These are phyloP conservation scores for Augochlorella aurata DNA, from an alignment of 2,888 invertebrate species.

Conservation along the genomic window DNA sequence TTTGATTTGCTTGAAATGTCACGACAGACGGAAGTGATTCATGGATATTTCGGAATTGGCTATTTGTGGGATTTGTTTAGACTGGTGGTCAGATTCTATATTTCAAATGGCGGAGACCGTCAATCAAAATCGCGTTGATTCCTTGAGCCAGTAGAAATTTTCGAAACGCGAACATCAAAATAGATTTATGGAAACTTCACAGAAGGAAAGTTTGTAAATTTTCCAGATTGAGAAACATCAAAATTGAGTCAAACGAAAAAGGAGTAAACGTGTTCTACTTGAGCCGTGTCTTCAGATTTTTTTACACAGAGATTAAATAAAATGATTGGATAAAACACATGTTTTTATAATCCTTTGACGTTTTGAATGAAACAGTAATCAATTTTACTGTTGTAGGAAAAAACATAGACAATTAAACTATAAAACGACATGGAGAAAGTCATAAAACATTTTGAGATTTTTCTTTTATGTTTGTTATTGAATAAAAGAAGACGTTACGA, in stretches of 20 bases:
- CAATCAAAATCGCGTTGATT: not conserved
- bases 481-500: too few species aligned
- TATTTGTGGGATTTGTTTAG: conserved; percentile 48
- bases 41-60: conserved; percentile 24
- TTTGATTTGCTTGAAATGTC: conserved; percentile 58
- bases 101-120: conserved; percentile 37
- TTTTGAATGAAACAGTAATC: not conserved
- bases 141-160: not conserved
- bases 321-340: too few species aligned
- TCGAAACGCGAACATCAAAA: conserved; percentile 15
- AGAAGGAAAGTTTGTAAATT: not conserved
- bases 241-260: not conserved
- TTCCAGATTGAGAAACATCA: not conserved
- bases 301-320: too few species aligned
- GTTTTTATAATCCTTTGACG: not conserved
- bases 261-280: not conserved
- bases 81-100: conserved; percentile 11
- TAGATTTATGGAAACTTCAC: not conserved
- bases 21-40: conserved; percentile 32
- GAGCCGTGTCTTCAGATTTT: too few species aligned
- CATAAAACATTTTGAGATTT: too few species aligned
- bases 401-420: too few species aligned
- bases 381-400: too few species aligned
- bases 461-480: too few species aligned
- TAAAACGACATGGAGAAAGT: too few species aligned